phyloP scores from a whole-genome alignment of 2,797 vertebrate species.

The Microctenopoma steveboyesi region DNA sequence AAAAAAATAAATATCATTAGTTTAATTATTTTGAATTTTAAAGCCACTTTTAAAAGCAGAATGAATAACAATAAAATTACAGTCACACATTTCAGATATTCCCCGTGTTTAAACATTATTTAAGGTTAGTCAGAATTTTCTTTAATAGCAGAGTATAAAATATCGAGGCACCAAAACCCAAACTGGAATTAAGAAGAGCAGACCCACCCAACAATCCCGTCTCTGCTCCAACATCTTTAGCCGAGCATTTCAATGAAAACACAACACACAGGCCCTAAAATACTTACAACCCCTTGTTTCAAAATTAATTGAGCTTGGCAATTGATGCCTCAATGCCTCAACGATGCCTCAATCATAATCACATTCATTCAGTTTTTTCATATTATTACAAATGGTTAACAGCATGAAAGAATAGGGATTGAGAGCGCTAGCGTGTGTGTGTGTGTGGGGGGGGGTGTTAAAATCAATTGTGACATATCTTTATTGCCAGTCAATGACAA shows the following conservation, averaged over 20 bases:
- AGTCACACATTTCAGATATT: slow-evolving; percentile 41
- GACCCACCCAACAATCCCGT: slow-evolving; percentile 27
- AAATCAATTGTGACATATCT: slow-evolving; percentile 84
- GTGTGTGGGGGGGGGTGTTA: slow-evolving; percentile 31
- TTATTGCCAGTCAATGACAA: slow-evolving; percentile 82
- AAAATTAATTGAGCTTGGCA: slow-evolving; percentile 70
- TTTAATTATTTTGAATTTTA: background rate
- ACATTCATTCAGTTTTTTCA: slow-evolving; percentile 61
- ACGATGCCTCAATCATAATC: slow-evolving; percentile 64
- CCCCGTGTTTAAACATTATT: slow-evolving; percentile 47
- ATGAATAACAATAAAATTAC: slow-evolving; percentile 27
- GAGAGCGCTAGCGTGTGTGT: slow-evolving; percentile 5
- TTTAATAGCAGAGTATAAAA: slow-evolving; percentile 26
- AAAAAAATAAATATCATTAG: background rate
- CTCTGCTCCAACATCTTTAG: slow-evolving; percentile 31
- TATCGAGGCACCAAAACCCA: background rate
- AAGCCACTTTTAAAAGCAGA: background rate
- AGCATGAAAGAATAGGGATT: slow-evolving; percentile 19
- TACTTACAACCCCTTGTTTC: slow-evolving; percentile 49
- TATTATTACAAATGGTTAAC: slow-evolving; percentile 50
- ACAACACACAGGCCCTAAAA: slow-evolving; percentile 41
- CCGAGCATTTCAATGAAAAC: slow-evolving; percentile 38
- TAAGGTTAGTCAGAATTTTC: slow-evolving; percentile 35
- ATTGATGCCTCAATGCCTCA: slow-evolving; percentile 21
- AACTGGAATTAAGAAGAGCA: slow-evolving; percentile 35